These are phyloP conservation scores for Bombus ignitus DNA, from an alignment of 1,140 invertebrate species.

Conservation along the genomic window DNA sequence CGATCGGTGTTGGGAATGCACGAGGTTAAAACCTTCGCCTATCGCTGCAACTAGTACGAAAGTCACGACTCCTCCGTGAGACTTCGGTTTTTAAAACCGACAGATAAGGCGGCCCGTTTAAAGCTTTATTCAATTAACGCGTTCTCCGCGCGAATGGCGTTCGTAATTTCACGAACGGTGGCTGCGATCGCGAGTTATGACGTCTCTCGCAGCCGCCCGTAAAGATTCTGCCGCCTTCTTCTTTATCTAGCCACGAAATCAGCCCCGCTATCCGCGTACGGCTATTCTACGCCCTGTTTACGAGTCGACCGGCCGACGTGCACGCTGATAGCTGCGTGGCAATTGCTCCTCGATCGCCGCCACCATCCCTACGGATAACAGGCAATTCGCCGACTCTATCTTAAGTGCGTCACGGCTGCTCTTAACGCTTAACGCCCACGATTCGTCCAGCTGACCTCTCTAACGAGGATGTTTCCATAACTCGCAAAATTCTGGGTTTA, in stretches of 20 bases:
- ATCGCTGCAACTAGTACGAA: too few species aligned
- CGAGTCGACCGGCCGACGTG: slow-evolving; percentile 53
- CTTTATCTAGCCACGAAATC: slow-evolving; percentile 59
- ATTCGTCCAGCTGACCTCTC: not conserved
- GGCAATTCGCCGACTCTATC: slow-evolving; percentile 7
- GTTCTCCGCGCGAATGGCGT: slow-evolving; percentile 26
- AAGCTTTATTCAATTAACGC: slow-evolving; percentile 47
- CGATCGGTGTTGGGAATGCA: too few species aligned
- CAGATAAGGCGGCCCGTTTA: slow-evolving; percentile 20
- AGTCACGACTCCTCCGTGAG: not conserved
- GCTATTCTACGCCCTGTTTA: slow-evolving; percentile 58
- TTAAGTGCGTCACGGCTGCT: slow-evolving; percentile 20
- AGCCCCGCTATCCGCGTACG: slow-evolving; percentile 51
- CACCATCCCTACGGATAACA: slow-evolving; percentile 28
- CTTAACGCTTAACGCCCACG: slow-evolving; percentile 22
- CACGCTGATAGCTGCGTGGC: slow-evolving; percentile 52
- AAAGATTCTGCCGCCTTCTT: slow-evolving; percentile 42
- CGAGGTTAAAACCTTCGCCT: too few species aligned
- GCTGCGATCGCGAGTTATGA: slow-evolving; percentile 59
- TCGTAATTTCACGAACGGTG: slow-evolving; percentile 58
- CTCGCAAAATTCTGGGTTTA: not conserved
- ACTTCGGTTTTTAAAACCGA: slow-evolving; percentile 15
- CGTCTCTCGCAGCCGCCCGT: slow-evolving; percentile 48
- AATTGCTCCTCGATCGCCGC: slow-evolving; percentile 58
- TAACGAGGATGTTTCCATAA: not conserved